phyloP scores from a whole-genome alignment of 2,888 invertebrate genomes.

The Hydropsyche betteni region DNA sequence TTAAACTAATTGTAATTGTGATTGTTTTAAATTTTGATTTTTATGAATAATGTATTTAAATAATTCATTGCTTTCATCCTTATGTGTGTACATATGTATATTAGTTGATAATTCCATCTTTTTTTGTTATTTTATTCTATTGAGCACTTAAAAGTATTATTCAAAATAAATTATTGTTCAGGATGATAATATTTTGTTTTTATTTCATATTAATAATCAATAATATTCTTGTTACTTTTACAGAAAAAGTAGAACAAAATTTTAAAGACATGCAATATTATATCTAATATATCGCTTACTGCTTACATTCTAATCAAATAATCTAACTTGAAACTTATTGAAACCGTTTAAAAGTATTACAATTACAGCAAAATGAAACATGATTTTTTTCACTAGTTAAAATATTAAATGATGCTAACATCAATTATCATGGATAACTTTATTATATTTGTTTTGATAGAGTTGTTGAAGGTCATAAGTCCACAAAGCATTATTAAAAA shows the following conservation, averaged over 20 bases:
- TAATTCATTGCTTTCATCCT: not conserved
- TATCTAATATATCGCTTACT: not conserved
- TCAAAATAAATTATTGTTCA: conserved; percentile 50
- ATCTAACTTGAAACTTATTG: too few relatives aligned
- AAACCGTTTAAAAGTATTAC: not conserved
- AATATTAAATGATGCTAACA: not conserved
- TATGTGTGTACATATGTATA: not conserved
- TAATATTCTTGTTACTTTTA: not conserved
- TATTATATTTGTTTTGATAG: not conserved
- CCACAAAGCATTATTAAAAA: not conserved
- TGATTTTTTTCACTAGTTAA: not conserved
- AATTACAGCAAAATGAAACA: not conserved
- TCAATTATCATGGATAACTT: not conserved
- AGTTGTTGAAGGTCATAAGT: not conserved
- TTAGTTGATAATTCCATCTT: conserved; percentile 5
- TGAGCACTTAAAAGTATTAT: conserved; percentile 26
- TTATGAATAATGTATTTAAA: not conserved
- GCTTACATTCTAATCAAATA: not conserved
- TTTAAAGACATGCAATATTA: not conserved
- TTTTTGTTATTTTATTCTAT: conserved; percentile 29
- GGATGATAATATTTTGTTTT: conserved; percentile 39
- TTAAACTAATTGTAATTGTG: too few relatives aligned
- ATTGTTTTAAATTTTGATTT: conserved; percentile 4
- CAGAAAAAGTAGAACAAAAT: not conserved
- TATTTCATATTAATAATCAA: not conserved